Conservation (phyloP, 1,140 invertebrate species). For the Trypoxylus dichotomus region DNA sequence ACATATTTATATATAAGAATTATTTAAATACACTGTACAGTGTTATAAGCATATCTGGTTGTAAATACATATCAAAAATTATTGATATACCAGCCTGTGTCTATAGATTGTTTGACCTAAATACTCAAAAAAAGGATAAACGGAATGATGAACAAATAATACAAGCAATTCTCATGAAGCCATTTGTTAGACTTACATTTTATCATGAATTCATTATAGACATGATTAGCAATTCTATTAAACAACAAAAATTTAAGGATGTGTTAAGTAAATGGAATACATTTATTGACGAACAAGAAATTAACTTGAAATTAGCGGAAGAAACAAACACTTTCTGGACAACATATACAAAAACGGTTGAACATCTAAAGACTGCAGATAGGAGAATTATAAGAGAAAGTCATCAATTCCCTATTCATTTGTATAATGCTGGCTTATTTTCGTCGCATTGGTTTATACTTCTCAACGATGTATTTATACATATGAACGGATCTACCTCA, state of each 20-base stretch:
- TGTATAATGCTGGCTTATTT: constrained; percentile 69
- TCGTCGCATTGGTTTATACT: constrained; percentile 76
- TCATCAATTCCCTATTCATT: constrained; percentile 66
- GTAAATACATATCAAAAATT: constrained; percentile 65
- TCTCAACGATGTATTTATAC: constrained; percentile 74
- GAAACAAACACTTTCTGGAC: constrained; percentile 78
- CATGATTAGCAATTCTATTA: constrained; percentile 23
- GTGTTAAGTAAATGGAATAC: constrained; percentile 62
- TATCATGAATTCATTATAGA: constrained; percentile 36
- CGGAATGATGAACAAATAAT: constrained; percentile 58
- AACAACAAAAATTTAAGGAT: constrained; percentile 43
- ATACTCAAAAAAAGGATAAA: constrained; percentile 57
- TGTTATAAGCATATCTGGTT: constrained; percentile 72
- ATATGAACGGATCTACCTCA: constrained; percentile 65
- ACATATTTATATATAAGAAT: constrained; percentile 69
- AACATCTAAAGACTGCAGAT: constrained; percentile 66
- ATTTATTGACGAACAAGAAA: constrained; percentile 64
- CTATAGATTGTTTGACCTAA: constrained; percentile 53
- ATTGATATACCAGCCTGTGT: constrained; percentile 63
- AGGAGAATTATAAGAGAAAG: constrained; percentile 79
- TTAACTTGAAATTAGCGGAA: constrained; percentile 67
- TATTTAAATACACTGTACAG: constrained; percentile 77
- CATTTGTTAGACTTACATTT: constrained; percentile 50
- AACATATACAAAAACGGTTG: constrained; percentile 65
- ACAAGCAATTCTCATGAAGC: constrained; percentile 62